Evolutionary conservation across 2,797 vertebrate species (phyloP).

Genomic region (Champsocephalus gunnari): DNA sequence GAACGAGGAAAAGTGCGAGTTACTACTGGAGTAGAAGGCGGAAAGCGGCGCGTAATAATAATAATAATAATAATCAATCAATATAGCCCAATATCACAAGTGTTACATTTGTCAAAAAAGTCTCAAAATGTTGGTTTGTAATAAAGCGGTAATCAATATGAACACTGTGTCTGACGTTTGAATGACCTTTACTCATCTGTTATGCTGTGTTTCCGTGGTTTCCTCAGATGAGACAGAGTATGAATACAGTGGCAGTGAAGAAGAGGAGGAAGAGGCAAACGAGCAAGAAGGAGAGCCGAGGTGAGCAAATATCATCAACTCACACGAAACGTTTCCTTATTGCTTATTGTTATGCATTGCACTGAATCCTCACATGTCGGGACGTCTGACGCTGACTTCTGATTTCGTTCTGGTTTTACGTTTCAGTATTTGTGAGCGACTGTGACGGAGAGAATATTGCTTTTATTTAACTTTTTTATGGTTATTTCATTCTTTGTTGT

Average conservation of each 20-base stretch:
- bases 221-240: conserved; percentile 96
- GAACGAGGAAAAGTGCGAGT: too few relatives aligned
- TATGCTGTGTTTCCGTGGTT: background rate
- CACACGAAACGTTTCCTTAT: background rate
- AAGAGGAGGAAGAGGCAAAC: conserved; percentile 97
- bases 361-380: background rate
- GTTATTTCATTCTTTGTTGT: too few relatives aligned
- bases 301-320: conserved; percentile 69
- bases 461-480: too few relatives aligned
- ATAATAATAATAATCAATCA: too few relatives aligned
- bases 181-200: background rate
- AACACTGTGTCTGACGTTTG: background rate
- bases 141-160: background rate
- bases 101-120: too few relatives aligned
- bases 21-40: too few relatives aligned
- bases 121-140: background rate
- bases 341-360: background rate
- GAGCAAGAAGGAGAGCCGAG: conserved; percentile 99
- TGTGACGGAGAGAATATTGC: too few relatives aligned
- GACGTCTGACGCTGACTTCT: too few relatives aligned
- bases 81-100: too few relatives aligned
- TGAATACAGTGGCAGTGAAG: conserved; percentile 98
- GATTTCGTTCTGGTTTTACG: too few relatives aligned
- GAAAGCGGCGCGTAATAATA: too few relatives aligned
- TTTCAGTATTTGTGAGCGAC: too few relatives aligned